Evolutionary conservation across 2,888 invertebrate genomes (phyloP).

Genomic region (Myopa testacea): DNA sequence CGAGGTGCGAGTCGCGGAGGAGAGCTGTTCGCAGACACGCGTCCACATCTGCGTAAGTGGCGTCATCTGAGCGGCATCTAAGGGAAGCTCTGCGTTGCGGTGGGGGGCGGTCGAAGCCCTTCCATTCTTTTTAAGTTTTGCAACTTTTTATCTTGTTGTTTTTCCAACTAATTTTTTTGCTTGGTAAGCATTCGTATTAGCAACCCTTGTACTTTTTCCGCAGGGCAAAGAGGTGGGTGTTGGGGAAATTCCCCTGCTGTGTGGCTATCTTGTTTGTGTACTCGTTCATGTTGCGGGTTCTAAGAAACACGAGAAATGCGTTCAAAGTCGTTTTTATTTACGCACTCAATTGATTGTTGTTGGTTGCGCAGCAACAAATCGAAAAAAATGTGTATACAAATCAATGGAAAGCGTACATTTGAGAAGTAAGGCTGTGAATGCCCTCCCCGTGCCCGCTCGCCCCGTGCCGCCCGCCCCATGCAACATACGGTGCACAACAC

Average conservation of each 20-base stretch:
- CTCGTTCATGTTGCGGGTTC: background rate
- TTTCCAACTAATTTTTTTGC: too few species aligned
- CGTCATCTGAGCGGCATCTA: conserved; percentile 12
- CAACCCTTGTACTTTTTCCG: background rate
- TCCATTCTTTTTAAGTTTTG: conserved; percentile 21
- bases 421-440: background rate
- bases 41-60: background rate
- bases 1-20: background rate
- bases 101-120: background rate
- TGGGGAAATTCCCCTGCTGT: background rate
- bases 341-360: conserved; percentile 15
- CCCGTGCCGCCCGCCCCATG: too few species aligned
- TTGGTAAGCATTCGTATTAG: background rate
- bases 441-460: background rate
- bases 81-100: conserved; percentile 13
- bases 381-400: conserved; percentile 18
- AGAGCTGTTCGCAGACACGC: background rate
- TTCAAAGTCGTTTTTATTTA: conserved; percentile 5
- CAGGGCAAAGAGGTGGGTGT: background rate
- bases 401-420: conserved; percentile 15
- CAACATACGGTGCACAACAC: background rate
- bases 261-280: background rate
- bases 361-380: background rate
- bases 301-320: conserved; percentile 32
- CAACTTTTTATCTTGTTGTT: conserved; percentile 7